Evolutionary conservation across 37 sponge, comb jelly and placozoan species (phyloP), one percentile per base, ranked within the genome.

Genomic region (Axinella damicornis): DNA sequence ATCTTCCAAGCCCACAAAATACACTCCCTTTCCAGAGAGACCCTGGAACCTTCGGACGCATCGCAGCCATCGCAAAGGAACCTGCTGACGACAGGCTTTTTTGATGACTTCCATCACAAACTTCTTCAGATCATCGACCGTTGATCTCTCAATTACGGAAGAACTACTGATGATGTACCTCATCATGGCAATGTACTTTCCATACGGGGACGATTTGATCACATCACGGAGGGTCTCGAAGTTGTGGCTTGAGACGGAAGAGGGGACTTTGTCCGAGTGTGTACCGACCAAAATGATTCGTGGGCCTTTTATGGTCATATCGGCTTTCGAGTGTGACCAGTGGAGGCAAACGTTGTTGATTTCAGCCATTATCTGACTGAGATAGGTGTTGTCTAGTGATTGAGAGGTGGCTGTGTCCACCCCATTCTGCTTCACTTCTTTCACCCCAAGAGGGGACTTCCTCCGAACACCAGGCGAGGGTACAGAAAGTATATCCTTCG

Each of bases 51-150:
- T 77, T 12, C 82, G 30, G 15, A 84, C 40, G 27, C 84, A 81
- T 12, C 86, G 73, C 72, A 92, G 57, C 93, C 93, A 92, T 60
- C 72, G 70, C 17, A 92, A 46, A 11, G 93, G 93, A 0, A 92
- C 85, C 25, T 82, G 78, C 39, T 88, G 83, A 24, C 77, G 68
- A 75, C 88, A 77, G 16, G 38, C 18, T 52, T 64, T 92, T 77
- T 88, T 88, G 24, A 76, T 65, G 16, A 41, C 30, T 27, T 88
- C 79, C 22, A 74, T 80, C 22, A 92, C 31, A 30, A 53, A 78
- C 25, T 74, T 69, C 77, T 85, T 88, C 55, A 92, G 56, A 6
- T 88, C 89, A 18, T 88, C 85, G 19, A 81, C 80, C 25, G 54
- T 79, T 2, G 89, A 84, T 0, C 74, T 81, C 40, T 92, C 93